phyloP scores from a whole-genome alignment of 1,140 invertebrate genomes.

The Paraescarpia echinospica region DNA sequence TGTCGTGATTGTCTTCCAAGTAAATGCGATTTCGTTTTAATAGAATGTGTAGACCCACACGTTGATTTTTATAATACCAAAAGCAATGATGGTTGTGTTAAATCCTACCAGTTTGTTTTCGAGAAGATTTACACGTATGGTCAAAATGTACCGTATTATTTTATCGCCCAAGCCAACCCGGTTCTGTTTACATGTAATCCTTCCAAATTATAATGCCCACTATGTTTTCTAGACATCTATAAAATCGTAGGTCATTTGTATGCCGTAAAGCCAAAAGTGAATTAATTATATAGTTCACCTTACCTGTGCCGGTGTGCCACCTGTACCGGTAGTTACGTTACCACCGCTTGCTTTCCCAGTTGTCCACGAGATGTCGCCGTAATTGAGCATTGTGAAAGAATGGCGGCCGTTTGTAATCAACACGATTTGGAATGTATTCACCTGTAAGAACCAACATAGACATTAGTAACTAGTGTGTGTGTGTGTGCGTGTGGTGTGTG shows the following conservation, averaged over 20 bases:
- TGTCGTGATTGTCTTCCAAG: too few relatives aligned
- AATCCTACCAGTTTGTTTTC: too few relatives aligned
- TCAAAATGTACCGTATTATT: too few relatives aligned
- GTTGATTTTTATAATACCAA: background rate
- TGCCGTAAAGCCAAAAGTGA: background rate
- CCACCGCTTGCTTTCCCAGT: conserved; percentile 8
- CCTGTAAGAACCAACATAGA: background rate
- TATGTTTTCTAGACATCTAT: background rate
- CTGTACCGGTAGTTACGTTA: background rate
- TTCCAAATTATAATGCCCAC: too few relatives aligned
- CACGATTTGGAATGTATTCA: conserved; percentile 28
- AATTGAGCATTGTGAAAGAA: conserved; percentile 29
- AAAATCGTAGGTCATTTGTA: background rate
- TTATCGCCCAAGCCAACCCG: too few relatives aligned
- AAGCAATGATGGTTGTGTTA: too few relatives aligned
- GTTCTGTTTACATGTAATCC: background rate
- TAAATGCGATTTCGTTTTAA: background rate
- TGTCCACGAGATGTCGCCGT: conserved; percentile 27
- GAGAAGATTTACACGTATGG: too few relatives aligned
- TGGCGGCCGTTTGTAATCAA: conserved; percentile 14
- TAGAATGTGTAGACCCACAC: too few relatives aligned
- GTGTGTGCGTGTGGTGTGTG: too few relatives aligned
- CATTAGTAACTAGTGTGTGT: background rate
- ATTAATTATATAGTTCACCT: background rate
- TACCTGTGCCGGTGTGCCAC: background rate